phyloP scores from a whole-genome alignment of 1,140 invertebrate species.

The Drosophila truncata region DNA sequence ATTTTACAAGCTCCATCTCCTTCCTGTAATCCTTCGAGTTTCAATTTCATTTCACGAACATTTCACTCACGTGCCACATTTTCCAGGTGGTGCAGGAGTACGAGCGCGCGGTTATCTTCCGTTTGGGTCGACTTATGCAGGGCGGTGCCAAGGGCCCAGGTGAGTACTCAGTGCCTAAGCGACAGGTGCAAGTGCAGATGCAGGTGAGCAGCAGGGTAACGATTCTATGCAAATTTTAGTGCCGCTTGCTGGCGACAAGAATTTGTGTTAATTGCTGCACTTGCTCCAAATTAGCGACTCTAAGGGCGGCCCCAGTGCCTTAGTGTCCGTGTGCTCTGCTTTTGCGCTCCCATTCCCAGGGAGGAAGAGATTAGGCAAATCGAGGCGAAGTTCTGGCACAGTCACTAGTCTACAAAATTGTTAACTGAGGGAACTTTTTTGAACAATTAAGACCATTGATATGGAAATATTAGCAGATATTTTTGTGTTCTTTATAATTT shows the following conservation, averaged over 20 bases:
- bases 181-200: conserved; percentile 6
- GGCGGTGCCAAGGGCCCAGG: conserved; percentile 96
- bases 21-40: conserved; percentile 35
- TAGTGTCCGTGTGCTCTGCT: conserved; percentile 43
- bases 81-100: conserved; percentile 95
- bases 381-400: conserved; percentile 42
- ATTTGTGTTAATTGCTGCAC: conserved; percentile 85
- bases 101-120: conserved; percentile 95
- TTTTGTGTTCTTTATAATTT: background rate
- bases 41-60: conserved; percentile 60
- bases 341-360: conserved; percentile 50
- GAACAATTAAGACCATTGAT: no score
- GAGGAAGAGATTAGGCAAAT: conserved; percentile 52
- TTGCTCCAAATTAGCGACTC: conserved; percentile 83
- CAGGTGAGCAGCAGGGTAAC: conserved; percentile 21
- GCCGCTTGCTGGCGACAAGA: conserved; percentile 57
- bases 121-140: conserved; percentile 93
- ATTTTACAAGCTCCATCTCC: background rate
- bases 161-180: conserved; percentile 83
- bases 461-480: background rate
- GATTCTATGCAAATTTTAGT: conserved; percentile 80
- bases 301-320: conserved; percentile 29
- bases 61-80: conserved; percentile 53
- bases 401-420: conserved; percentile 20
- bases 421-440: background rate